Conservation (phyloP, 1,140 invertebrate genomes). For the Pseudachorutes palmiensis region DNA sequence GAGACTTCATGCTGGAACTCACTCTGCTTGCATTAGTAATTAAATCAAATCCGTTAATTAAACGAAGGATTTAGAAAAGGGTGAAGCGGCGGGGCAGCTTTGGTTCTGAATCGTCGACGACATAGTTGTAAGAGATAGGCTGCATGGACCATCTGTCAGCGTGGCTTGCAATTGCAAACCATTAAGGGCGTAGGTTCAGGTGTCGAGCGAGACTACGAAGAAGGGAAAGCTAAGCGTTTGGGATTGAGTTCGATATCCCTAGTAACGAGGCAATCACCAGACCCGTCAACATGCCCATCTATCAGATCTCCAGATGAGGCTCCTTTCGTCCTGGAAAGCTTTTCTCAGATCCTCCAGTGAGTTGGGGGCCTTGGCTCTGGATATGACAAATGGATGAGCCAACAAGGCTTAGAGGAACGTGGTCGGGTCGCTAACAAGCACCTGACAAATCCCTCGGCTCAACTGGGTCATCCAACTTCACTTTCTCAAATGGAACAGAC, state of each 20-base stretch:
- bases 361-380: neutral
- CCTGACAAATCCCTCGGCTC: conserved; percentile 39
- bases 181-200: conserved; percentile 38
- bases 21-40: neutral
- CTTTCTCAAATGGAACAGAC: neutral
- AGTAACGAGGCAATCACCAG: conserved; percentile 40
- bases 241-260: conserved; percentile 38
- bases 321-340: neutral
- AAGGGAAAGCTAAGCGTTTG: conserved; percentile 36
- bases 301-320: conserved; percentile 35
- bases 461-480: conserved; percentile 36
- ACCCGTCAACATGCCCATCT: conserved; percentile 39
- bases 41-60: conserved; percentile 4
- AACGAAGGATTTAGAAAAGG: neutral
- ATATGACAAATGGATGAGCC: conserved; percentile 39
- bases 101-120: no score
- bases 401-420: conserved; percentile 38
- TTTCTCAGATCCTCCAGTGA: neutral
- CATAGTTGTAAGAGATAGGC: neutral
- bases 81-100: no score
- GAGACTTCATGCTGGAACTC: no score
- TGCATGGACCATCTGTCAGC: conserved; percentile 25
- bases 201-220: no score
- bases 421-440: conserved; percentile 39
- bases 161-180: conserved; percentile 30